phyloP scores from a whole-genome alignment of 2,113 vertebrate species.

The Catagonus wagneri region DNA sequence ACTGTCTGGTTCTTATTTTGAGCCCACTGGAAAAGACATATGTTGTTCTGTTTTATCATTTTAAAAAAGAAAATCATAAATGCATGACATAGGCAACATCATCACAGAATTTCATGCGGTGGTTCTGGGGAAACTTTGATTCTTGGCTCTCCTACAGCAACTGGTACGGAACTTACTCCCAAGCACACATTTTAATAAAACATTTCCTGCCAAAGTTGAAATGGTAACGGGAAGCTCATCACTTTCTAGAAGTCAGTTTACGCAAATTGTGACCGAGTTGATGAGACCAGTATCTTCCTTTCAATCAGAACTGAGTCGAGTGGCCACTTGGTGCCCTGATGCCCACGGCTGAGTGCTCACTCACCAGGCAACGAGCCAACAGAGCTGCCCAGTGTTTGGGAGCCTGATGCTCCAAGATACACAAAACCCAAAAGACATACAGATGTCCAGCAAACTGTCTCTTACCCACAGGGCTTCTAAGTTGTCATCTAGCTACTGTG shows the following conservation, averaged over 20 bases:
- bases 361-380: background rate
- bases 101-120: background rate
- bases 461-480: background rate
- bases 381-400: background rate
- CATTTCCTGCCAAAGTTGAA: constrained; percentile 4
- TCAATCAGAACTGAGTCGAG: background rate
- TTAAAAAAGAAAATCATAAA: constrained; percentile 11
- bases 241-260: background rate
- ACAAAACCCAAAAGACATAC: background rate
- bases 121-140: background rate
- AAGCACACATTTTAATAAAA: background rate
- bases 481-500: background rate
- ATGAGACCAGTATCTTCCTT: background rate
- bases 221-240: background rate
- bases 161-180: background rate
- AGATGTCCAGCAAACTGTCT: background rate
- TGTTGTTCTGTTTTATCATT: background rate
- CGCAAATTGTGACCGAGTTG: background rate
- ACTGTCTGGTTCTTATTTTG: background rate
- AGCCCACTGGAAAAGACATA: background rate
- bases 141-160: background rate
- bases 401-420: background rate
- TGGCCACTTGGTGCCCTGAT: background rate
- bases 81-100: background rate
- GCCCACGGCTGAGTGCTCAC: background rate